phyloP scores from a whole-genome alignment of 2,113 vertebrate species.

The Cygnus buccinator region DNA sequence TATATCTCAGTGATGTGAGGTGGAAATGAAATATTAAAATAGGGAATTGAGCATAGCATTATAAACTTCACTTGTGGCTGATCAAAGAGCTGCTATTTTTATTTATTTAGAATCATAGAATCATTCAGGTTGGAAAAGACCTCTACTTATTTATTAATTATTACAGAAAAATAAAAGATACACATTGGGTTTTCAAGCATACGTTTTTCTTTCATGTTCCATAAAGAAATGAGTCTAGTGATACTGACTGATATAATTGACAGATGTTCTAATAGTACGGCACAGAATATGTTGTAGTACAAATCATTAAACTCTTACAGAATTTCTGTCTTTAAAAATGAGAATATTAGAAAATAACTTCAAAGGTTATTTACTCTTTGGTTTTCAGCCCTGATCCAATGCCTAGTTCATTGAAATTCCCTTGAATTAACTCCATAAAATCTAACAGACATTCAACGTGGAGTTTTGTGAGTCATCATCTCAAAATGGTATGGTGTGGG shows the following conservation, averaged over 20 bases:
- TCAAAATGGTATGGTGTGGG: neutral
- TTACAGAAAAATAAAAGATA: neutral
- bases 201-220: neutral
- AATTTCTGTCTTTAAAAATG: neutral
- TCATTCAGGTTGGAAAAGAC: too few species aligned
- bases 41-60: neutral
- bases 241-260: neutral
- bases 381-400: neutral
- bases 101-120: neutral
- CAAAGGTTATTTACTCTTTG: neutral
- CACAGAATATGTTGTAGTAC: neutral
- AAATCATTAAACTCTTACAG: neutral
- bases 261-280: neutral
- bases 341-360: neutral
- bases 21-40: conserved; percentile 1
- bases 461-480: neutral
- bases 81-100: conserved; percentile 10
- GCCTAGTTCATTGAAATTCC: neutral
- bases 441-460: neutral
- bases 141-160: neutral
- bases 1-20: neutral
- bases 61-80: neutral
- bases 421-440: neutral
- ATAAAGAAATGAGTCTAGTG: neutral
- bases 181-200: neutral